Evolutionary conservation across 1,140 invertebrate species (phyloP).

Genomic region (Ceratitis capitata): DNA sequence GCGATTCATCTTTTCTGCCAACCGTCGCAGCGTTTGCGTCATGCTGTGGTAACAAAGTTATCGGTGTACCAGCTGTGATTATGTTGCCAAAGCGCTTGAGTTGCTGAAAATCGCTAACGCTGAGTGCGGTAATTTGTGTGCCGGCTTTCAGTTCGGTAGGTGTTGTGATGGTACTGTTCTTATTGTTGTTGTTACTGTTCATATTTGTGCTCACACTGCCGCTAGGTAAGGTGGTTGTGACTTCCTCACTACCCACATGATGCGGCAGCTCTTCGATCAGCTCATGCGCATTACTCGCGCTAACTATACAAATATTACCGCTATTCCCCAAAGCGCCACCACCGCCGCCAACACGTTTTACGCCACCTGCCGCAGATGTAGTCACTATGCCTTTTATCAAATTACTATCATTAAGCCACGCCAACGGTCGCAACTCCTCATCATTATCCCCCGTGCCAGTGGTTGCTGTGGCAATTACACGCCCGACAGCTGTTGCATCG

Average conservation of each 20-base stretch:
- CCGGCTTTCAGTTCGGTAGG: constrained; percentile 34
- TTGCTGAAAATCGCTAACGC: constrained; percentile 45
- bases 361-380: constrained; percentile 36
- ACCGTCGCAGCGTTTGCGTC: not conserved
- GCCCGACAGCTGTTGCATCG: constrained; percentile 9
- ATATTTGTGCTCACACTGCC: not conserved
- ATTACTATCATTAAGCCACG: constrained; percentile 92
- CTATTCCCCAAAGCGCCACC: not conserved
- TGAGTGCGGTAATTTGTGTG: constrained; percentile 43
- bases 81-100: constrained; percentile 42
- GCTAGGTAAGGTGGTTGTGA: constrained; percentile 29
- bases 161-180: not conserved
- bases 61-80: constrained; percentile 40
- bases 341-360: constrained; percentile 41
- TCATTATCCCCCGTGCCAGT: constrained; percentile 52
- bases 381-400: constrained; percentile 78
- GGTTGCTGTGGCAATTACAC: constrained; percentile 48
- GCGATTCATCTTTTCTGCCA: not conserved
- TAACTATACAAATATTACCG: constrained; percentile 51
- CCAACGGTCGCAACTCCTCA: constrained; percentile 88
- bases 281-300: constrained; percentile 46
- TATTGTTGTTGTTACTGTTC: constrained; percentile 15
- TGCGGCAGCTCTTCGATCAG: constrained; percentile 54
- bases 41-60: not conserved
- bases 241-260: constrained; percentile 43